These are phyloP conservation scores for Cygnus buccinator DNA, from an alignment of 2,113 vertebrate species.

Conservation along the genomic window DNA sequence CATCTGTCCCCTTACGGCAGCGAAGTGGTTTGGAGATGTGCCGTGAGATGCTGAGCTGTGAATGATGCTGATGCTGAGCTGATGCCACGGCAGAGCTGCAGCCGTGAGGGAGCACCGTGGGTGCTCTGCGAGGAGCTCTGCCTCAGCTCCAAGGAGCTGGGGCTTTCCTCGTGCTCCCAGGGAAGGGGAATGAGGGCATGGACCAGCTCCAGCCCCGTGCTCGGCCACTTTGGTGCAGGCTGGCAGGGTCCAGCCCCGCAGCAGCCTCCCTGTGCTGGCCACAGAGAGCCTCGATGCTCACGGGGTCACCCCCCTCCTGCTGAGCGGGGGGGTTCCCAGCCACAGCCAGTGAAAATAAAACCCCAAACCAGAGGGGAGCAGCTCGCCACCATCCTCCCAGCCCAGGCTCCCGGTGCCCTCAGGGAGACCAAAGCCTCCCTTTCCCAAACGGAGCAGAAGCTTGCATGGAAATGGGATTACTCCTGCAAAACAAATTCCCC, in stretches of 20 bases:
- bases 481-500: neutral
- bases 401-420: rapidly evolving
- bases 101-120: rapidly evolving
- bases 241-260: neutral
- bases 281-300: neutral
- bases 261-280: neutral
- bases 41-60: neutral
- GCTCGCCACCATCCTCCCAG: neutral
- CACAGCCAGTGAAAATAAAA: neutral
- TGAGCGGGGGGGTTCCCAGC: rapidly evolving
- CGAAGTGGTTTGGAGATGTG: too few relatives aligned
- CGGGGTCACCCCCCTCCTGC: rapidly evolving
- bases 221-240: neutral
- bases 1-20: rapidly evolving
- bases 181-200: neutral
- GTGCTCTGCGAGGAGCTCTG: neutral
- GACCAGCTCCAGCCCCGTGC: neutral
- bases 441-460: neutral
- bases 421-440: neutral
- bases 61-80: neutral
- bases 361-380: neutral
- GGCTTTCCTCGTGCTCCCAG: neutral
- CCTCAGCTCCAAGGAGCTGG: neutral
- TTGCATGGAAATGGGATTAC: neutral
- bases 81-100: neutral